Conservation (phyloP, 2,797 vertebrate species). For the Rhodeus uyekii region DNA sequence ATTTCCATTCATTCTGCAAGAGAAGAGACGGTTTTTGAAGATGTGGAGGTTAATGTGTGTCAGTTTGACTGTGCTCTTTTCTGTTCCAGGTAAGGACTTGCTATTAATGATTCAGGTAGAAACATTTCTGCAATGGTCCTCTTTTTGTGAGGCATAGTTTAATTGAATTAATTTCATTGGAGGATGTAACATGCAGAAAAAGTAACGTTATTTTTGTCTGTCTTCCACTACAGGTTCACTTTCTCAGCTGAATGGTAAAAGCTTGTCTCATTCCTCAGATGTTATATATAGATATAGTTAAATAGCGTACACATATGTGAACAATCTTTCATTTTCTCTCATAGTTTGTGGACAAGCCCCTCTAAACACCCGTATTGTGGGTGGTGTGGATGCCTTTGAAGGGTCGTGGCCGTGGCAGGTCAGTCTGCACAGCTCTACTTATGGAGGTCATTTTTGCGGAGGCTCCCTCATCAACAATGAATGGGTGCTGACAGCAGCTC, state of each 20-base stretch:
- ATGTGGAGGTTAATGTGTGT: constrained; percentile 41
- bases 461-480: constrained; percentile 50
- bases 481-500: constrained; percentile 50
- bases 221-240: constrained; percentile 32
- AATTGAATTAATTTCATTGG: not conserved
- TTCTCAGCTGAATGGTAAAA: constrained; percentile 44
- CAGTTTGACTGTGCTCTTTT: constrained; percentile 21
- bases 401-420: constrained; percentile 55
- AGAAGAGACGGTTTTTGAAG: not conserved
- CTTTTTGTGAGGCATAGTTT: not conserved
- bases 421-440: constrained; percentile 23
- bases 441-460: constrained; percentile 46
- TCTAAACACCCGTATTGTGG: constrained; percentile 44
- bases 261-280: not conserved
- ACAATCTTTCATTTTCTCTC: not conserved
- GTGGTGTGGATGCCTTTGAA: constrained; percentile 20
- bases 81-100: constrained; percentile 33
- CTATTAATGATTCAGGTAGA: not conserved
- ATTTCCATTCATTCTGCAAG: not conserved
- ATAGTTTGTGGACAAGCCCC: constrained; percentile 48
- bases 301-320: not conserved
- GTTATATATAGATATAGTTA: not conserved
- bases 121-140: not conserved
- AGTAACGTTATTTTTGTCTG: not conserved
- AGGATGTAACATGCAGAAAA: not conserved